phyloP scores from a whole-genome alignment of 2,888 invertebrate species.

The Heliconius erato region DNA sequence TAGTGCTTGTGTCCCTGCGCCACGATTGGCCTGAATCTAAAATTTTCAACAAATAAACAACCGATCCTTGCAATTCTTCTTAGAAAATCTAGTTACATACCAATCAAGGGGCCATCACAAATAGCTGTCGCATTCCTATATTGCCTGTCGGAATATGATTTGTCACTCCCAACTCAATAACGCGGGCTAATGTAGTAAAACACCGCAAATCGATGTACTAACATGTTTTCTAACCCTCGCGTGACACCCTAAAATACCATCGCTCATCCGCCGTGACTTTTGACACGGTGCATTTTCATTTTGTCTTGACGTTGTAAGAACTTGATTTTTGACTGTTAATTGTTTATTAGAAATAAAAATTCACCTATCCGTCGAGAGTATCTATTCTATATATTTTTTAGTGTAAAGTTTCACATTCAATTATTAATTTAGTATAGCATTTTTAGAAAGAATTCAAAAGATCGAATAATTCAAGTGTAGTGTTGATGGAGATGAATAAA shows the following conservation, averaged over 20 bases:
- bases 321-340: background rate
- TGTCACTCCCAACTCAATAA: constrained; percentile 54
- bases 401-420: no score
- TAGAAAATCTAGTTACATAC: constrained; percentile 27
- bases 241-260: constrained; percentile 59
- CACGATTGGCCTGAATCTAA: background rate
- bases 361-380: no score
- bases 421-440: no score
- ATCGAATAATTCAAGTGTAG: no score
- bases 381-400: no score
- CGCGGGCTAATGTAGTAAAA: constrained; percentile 56
- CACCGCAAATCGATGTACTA: constrained; percentile 55
- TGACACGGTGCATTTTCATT: constrained; percentile 27
- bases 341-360: no score
- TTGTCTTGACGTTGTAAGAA: background rate
- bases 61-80: constrained; percentile 5
- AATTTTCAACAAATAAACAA: background rate
- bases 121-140: constrained; percentile 47
- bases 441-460: no score
- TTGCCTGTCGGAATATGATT: constrained; percentile 51
- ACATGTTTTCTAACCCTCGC: constrained; percentile 57
- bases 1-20: no score
- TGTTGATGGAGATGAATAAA: no score
- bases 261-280: constrained; percentile 59
- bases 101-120: constrained; percentile 39